Percentiles rank a stretch among this genome's conserved stretches.
Conservation (phyloP, 2,888 invertebrate genomes). For the Dolichopus griseipennis region DNA sequence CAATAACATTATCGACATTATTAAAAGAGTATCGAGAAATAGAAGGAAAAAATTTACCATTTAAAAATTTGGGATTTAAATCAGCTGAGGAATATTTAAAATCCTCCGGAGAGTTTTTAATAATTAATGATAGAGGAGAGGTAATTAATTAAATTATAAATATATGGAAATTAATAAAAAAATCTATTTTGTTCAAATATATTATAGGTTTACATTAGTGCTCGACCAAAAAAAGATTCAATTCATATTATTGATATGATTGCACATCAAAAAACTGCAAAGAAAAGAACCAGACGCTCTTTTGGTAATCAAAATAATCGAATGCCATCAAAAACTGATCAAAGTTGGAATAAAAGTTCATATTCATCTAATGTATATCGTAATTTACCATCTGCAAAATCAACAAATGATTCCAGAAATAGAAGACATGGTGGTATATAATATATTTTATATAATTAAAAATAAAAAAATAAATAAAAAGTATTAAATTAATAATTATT, state of each 20-base stretch:
- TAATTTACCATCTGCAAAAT: slow-evolving; percentile 20
- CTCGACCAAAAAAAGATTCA: slow-evolving; percentile 22
- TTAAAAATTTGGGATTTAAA: slow-evolving; percentile 50
- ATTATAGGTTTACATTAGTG: slow-evolving; percentile 11
- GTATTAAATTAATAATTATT: no score
- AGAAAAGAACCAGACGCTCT: slow-evolving; percentile 23
- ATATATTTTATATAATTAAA: no score
- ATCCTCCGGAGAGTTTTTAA: slow-evolving; percentile 50
- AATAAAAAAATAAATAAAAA: no score
- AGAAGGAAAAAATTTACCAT: slow-evolving; percentile 57
- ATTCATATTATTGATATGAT: slow-evolving; percentile 38
- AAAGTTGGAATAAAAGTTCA: slow-evolving; percentile 29
- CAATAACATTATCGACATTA: slow-evolving; percentile 32
- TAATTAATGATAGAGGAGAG: slow-evolving; percentile 46
- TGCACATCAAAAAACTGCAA: slow-evolving; percentile 27
- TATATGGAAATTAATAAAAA: slow-evolving; percentile 8
- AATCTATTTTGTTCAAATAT: slow-evolving; percentile 11
- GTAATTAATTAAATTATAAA: slow-evolving; percentile 28
- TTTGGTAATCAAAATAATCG: slow-evolving; percentile 20
- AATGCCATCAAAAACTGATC: slow-evolving; percentile 21
- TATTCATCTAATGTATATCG: slow-evolving; percentile 27
- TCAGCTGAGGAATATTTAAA: slow-evolving; percentile 53
- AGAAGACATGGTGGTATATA: neutral
- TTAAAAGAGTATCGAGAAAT: slow-evolving; percentile 55
- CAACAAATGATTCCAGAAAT: slow-evolving; percentile 15